These are phyloP conservation scores for Leptobrachium leishanense DNA, from an alignment of 2,113 vertebrate genomes.

Conservation along the genomic window DNA sequence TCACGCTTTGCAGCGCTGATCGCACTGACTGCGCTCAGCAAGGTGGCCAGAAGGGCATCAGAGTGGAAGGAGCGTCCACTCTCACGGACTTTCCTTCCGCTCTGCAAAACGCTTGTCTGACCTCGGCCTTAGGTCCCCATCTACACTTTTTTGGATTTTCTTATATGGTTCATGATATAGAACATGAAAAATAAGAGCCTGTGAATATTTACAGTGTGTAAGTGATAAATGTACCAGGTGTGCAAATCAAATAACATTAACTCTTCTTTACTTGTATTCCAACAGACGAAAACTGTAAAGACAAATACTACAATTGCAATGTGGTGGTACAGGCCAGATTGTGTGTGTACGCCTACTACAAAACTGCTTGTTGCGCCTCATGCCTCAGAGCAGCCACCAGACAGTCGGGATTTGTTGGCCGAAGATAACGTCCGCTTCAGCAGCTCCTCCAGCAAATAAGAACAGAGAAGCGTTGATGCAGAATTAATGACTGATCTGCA, in stretches of 20 bases:
- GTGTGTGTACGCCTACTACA: constrained; percentile 94
- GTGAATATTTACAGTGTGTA: too few relatives aligned
- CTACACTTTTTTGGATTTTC: too few relatives aligned
- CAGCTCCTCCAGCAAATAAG: neutral
- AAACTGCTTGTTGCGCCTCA: constrained; percentile 86
- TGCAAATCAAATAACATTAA: neutral
- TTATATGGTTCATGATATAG: too few relatives aligned
- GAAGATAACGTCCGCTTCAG: constrained; percentile 70
- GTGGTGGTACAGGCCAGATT: constrained; percentile 95
- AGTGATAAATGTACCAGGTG: neutral
- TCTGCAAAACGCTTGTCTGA: too few relatives aligned
- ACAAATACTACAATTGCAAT: constrained; percentile 95
- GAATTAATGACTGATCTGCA: constrained; percentile 31
- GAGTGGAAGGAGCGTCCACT: too few relatives aligned
- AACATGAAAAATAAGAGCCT: too few relatives aligned
- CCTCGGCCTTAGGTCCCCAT: too few relatives aligned
- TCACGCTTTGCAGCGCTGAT: too few relatives aligned
- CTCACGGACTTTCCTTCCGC: too few relatives aligned
- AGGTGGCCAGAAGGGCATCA: too few relatives aligned
- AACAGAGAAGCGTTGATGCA: constrained; percentile 15
- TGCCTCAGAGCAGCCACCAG: constrained; percentile 77
- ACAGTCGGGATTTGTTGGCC: constrained; percentile 67
- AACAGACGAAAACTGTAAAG: constrained; percentile 89
- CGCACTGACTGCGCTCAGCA: too few relatives aligned
- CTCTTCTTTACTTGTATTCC: constrained; percentile 21